Evolutionary conservation across 1,140 invertebrate species (phyloP), one percentile per base, ranked within the genome.

Genomic region (Drosophila elegans): DNA sequence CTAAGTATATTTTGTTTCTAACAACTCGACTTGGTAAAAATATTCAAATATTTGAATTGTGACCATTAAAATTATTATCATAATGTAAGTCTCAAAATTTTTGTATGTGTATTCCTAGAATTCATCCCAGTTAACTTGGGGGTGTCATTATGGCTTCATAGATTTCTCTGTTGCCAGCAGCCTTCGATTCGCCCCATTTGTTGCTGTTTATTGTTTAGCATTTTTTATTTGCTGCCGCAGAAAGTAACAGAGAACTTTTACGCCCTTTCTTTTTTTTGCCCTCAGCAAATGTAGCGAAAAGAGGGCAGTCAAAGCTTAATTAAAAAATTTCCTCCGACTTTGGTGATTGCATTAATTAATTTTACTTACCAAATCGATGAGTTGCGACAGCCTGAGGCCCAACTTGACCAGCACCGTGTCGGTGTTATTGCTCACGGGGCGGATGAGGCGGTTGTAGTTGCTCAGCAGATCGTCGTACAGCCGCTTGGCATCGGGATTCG

Each of bases 401-500:
- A 99, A 93, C 92, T 98, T 98, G 44, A 99, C 98, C 25, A 98
- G 94, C 10, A 98, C 96, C n/a, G 96, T 97, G 90, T 99, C 97
- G 4, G 96, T 97, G 92, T 98, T 98, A 92, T 98, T 97, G 74
- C 95, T 95, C 5, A 99, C 97, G 0, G 98, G 98, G 80, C 98
- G 94, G 62, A 98, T 98, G 36, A 99, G 95, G 74, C 98, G 95
- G 94, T 99, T 99, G 93, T 99, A 99, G 93, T 98, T 98, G 80
- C 97, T 97, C 60, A 99, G 94, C 45, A 99, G 94, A 93, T 99
- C 98, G 90, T 98, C 97, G 92, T 98, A 98, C 29, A 98, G 94
- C 59, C 97, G 94, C 92, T 98, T 98, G 2, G 97, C 97, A 86
- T 98, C 97, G 1, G 97, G 97, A 94, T 98, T 98, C 39, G 93